Base-by-base conservation (phyloP, 2,797 vertebrate genomes). In the Xyrichtys novacula region DNA sequence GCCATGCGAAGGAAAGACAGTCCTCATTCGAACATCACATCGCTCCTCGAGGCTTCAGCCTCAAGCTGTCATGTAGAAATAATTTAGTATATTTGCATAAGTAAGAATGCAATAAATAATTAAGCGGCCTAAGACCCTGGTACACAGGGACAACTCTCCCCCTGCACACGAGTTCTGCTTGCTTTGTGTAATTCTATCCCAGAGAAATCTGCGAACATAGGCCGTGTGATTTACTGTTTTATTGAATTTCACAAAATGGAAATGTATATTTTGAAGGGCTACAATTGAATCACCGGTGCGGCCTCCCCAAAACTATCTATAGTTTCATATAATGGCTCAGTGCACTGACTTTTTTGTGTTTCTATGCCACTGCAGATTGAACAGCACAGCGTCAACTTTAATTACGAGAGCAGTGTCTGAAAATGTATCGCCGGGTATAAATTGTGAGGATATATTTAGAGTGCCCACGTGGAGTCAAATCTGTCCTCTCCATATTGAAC, bases 11-110 rank as follows among this genome's bases (percentile, higher is more conserved):
- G 84, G 81, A 80, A 87, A 88, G 78, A 81, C 25, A 77, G 86
- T 76, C 79, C 78, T 82, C 85, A 74, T 81, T 90, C 81, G 79
- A 87, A 92, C 91, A 90, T 89, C 90, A 92, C 89, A 81, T 87
- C 61, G 36, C 72, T 94, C 85, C 87, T 92, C 79, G 22, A 88
- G 89, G 89, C 86, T 66, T 86, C 82, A 54, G 84, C 92, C 91
- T 88, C 90, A 89, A 93, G 93, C 91, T 92, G 93, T 92, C 89
- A 87, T 86, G 74, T 84, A 91, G 87, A 94, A 95, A 95, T 94
- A 89, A 94, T 93, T 94, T 89, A 92, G 88, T 78, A 85, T 92
- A 94, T 94, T 94, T 94, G 92, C 92, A 94, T 94, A 92, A 92
- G 90, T 94, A 92, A 94, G 88, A 91, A 90, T 81, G 85, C 86